Conservation (phyloP, 2,113 vertebrate species). For the Cryptoleucopteryx plumbea region DNA sequence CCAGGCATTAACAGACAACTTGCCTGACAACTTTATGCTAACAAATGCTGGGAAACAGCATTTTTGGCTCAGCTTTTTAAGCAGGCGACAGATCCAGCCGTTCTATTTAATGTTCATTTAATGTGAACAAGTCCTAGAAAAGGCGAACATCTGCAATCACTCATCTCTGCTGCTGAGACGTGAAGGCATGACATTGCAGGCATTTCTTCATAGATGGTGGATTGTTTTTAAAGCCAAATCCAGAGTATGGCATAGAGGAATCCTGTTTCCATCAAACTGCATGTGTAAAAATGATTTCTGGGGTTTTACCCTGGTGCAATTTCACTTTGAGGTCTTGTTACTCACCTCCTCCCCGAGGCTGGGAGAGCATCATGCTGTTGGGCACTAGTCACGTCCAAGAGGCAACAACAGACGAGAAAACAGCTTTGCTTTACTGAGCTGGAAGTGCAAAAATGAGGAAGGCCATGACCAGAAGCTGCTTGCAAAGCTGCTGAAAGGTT, state of each 20-base stretch:
- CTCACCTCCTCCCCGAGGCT: fast-evolving
- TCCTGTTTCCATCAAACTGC: not conserved
- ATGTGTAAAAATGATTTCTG: not conserved
- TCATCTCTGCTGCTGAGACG: not conserved
- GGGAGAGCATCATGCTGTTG: not conserved
- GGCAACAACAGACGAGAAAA: not conserved
- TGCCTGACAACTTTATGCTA: not conserved
- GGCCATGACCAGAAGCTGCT: not conserved
- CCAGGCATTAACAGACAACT: not conserved
- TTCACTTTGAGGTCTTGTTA: not conserved
- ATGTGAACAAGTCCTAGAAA: not conserved
- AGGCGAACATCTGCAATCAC: not conserved
- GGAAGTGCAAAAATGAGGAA: not conserved
- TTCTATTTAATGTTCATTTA: not conserved
- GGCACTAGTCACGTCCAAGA: not conserved
- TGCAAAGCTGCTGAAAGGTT: not conserved
- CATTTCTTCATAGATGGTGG: fast-evolving
- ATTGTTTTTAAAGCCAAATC: not conserved
- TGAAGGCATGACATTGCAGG: not conserved
- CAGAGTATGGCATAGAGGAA: not conserved
- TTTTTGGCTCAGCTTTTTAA: not conserved
- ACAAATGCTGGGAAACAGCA: not conserved
- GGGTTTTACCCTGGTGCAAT: not conserved
- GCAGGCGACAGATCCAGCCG: fast-evolving
- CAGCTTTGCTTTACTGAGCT: not conserved